These are phyloP conservation scores for Eilema caniola DNA, from an alignment of 2,888 invertebrate genomes.

Conservation along the genomic window DNA sequence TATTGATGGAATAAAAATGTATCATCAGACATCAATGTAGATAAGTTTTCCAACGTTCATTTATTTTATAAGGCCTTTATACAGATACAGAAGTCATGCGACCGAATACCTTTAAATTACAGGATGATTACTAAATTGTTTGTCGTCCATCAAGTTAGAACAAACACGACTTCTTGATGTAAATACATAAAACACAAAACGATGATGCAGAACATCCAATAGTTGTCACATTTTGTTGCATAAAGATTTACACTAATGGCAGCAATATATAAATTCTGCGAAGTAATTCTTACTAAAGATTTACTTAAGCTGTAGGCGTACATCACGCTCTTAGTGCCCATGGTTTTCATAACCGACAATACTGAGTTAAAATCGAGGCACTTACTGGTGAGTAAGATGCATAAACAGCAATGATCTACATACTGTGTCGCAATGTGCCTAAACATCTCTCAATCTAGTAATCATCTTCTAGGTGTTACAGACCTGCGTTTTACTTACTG, in stretches of 20 bases:
- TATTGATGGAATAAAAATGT: neutral
- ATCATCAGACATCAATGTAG: no score
- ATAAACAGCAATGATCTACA: slow-evolving; percentile 49
- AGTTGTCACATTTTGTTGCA: neutral
- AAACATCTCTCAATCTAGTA: slow-evolving; percentile 42
- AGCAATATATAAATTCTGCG: neutral
- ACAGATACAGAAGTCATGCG: neutral
- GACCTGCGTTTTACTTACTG: slow-evolving; percentile 17
- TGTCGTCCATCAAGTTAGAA: neutral
- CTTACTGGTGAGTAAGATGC: slow-evolving; percentile 37
- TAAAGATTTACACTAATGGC: neutral
- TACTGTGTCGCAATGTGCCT: slow-evolving; percentile 40
- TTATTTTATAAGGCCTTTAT: neutral
- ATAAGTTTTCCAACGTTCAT: no score
- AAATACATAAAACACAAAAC: neutral
- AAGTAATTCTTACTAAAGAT: neutral
- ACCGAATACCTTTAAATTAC: neutral
- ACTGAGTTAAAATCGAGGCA: slow-evolving; percentile 29
- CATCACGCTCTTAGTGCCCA: slow-evolving; percentile 4
- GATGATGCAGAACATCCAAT: neutral
- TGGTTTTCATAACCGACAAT: slow-evolving; percentile 32
- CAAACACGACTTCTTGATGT: neutral
- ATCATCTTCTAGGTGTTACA: slow-evolving; percentile 35
- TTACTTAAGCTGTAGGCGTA: slow-evolving; percentile 11
- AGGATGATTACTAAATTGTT: neutral